Percentiles rank a stretch among this genome's conserved stretches.
These are phyloP conservation scores for Polydrusus cervinus DNA, from an alignment of 2,888 invertebrate genomes.

Conservation along the genomic window DNA sequence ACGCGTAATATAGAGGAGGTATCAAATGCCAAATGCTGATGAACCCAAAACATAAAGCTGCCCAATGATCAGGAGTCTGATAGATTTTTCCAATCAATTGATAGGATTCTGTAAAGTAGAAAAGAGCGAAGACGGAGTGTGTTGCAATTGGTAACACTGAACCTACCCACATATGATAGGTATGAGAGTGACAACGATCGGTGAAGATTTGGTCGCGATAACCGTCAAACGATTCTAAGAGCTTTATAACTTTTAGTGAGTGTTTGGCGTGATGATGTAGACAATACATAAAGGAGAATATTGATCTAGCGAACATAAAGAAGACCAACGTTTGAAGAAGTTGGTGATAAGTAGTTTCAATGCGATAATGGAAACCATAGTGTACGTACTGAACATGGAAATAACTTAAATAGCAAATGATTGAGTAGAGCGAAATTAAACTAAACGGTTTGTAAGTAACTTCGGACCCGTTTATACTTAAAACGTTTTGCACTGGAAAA, in stretches of 20 bases:
- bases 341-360: constrained; percentile 19
- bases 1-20: constrained; percentile 57
- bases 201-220: constrained; percentile 38
- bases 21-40: constrained; percentile 58
- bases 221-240: constrained; percentile 58
- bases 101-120: constrained; percentile 25
- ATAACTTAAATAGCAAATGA: constrained; percentile 14
- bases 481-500: constrained; percentile 47
- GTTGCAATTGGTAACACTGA: constrained; percentile 11
- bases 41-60: constrained; percentile 54
- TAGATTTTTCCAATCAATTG: constrained; percentile 23
- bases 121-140: background rate
- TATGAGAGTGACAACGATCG: background rate
- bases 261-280: constrained; percentile 28
- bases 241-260: constrained; percentile 53
- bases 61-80: background rate
- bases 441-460: constrained; percentile 37
- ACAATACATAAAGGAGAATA: constrained; percentile 38
- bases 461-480: constrained; percentile 29
- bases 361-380: constrained; percentile 12
- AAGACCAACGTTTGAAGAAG: constrained; percentile 19
- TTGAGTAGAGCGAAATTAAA: constrained; percentile 27
- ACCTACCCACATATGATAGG: background rate
- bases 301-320: constrained; percentile 33
- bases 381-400: background rate